A percentile compares a stretch with the other conserved stretches of the same genome.
Evolutionary conservation across 2,888 invertebrate species (phyloP).

Genomic region (Thymelicus acteon): DNA sequence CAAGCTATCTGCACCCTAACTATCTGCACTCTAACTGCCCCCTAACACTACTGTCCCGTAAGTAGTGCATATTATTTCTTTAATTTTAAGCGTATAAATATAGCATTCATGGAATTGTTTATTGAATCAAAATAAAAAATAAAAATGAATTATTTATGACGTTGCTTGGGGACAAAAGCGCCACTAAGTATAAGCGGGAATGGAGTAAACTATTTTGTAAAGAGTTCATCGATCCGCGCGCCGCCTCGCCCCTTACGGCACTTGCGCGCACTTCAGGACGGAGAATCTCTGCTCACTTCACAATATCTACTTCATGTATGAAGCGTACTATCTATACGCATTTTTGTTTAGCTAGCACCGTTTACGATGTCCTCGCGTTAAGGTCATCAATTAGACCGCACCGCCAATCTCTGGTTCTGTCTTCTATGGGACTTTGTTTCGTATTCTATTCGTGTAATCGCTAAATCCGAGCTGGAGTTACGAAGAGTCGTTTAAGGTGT

Average conservation of each 20-base stretch:
- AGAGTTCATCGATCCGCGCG: conserved; percentile 69
- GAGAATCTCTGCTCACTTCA: conserved; percentile 71
- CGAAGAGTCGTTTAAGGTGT: neutral
- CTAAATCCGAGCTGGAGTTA: neutral
- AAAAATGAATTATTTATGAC: conserved; percentile 22
- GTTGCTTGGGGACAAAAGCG: conserved; percentile 37
- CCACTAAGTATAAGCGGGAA: conserved; percentile 25
- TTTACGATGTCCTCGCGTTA: conserved; percentile 63
- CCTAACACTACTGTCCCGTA: no score
- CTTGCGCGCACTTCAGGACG: conserved; percentile 71
- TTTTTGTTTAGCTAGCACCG: conserved; percentile 73
- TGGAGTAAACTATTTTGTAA: conserved; percentile 29
- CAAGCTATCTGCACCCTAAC: no score
- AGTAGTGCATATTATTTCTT: no score
- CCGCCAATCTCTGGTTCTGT: conserved; percentile 17
- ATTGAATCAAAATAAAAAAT: conserved; percentile 39
- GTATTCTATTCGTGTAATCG: neutral
- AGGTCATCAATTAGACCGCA: conserved; percentile 33
- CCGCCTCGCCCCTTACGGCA: conserved; percentile 51
- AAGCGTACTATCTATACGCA: conserved; percentile 77
- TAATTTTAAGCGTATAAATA: no score
- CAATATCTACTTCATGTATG: conserved; percentile 66
- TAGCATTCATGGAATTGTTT: neutral
- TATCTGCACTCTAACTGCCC: no score
- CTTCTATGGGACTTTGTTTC: conserved; percentile 16